Conservation (phyloP, 23 tunicate species). For the Phallusia fumigata region DNA sequence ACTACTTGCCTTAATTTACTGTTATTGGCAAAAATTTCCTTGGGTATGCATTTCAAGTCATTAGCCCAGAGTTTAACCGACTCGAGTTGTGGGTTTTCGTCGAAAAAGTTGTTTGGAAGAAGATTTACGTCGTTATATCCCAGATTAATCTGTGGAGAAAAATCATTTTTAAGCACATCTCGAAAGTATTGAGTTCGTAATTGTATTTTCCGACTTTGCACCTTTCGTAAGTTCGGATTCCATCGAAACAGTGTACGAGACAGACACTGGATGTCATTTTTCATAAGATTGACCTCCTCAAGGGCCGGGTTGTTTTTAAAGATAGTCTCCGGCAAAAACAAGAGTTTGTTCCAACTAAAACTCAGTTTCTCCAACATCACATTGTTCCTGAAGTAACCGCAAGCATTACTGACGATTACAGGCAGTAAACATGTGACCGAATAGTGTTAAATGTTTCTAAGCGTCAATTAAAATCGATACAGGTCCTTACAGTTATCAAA, state of each 20-base stretch:
- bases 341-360: slow-evolving; percentile 66
- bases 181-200: not conserved
- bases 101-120: slow-evolving; percentile 60
- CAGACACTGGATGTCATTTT: slow-evolving; percentile 60
- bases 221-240: slow-evolving; percentile 24
- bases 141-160: slow-evolving; percentile 45
- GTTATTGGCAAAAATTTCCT: slow-evolving; percentile 33
- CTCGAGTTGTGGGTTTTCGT: slow-evolving; percentile 21
- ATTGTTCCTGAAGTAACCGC: slow-evolving; percentile 36
- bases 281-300: slow-evolving; percentile 20
- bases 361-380: slow-evolving; percentile 39
- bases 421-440: not conserved
- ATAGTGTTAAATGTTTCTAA: no score
- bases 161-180: no score
- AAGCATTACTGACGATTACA: not conserved
- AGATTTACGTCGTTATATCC: slow-evolving; percentile 63
- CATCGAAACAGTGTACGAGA: slow-evolving; percentile 39
- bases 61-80: slow-evolving; percentile 71
- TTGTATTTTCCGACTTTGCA: not conserved
- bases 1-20: slow-evolving; percentile 38
- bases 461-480: no score
- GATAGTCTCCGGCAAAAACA: slow-evolving; percentile 43
- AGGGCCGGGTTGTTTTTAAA: slow-evolving; percentile 35
- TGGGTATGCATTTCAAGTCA: slow-evolving; percentile 58
- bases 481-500: not conserved